Conservation (phyloP, 2,113 vertebrate genomes). For the Grammomys surdaster region DNA sequence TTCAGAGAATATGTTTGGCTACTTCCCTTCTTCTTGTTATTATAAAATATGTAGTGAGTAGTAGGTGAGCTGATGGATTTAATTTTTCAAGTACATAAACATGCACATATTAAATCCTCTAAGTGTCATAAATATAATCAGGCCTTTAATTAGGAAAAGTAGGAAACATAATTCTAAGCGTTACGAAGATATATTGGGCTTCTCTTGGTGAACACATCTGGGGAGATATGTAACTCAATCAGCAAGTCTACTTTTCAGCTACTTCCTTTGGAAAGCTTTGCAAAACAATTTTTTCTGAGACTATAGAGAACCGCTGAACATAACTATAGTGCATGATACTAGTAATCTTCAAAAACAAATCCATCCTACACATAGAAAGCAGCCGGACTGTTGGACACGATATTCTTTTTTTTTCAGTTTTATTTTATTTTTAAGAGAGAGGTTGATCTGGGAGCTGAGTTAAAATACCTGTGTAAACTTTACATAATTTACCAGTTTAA, state of each 20-base stretch:
- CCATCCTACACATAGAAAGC: neutral
- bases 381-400: neutral
- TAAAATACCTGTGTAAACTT: neutral
- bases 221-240: constrained; percentile 61
- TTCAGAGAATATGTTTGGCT: constrained; percentile 51
- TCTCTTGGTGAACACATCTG: constrained; percentile 49
- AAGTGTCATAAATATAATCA: constrained; percentile 77
- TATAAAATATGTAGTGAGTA: constrained; percentile 59
- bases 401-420: neutral
- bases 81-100: constrained; percentile 75
- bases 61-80: constrained; percentile 58
- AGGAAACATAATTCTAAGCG: constrained; percentile 66
- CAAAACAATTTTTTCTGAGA: constrained; percentile 14
- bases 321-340: neutral
- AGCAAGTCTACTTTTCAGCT: neutral
- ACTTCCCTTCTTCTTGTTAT: constrained; percentile 65
- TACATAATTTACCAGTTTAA: constrained; percentile 10
- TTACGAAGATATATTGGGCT: constrained; percentile 70
- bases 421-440: neutral
- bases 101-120: constrained; percentile 72
- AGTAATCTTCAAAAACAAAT: neutral
- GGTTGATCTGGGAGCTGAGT: neutral
- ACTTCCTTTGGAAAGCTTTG: constrained; percentile 40
- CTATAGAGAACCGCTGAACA: neutral
- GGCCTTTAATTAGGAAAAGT: constrained; percentile 77